A percentile compares a stretch with the other conserved stretches of the same genome.
phyloP scores from a whole-genome alignment of 37 sponge, comb jelly and placozoan species.

The Tethya wilhelma region DNA sequence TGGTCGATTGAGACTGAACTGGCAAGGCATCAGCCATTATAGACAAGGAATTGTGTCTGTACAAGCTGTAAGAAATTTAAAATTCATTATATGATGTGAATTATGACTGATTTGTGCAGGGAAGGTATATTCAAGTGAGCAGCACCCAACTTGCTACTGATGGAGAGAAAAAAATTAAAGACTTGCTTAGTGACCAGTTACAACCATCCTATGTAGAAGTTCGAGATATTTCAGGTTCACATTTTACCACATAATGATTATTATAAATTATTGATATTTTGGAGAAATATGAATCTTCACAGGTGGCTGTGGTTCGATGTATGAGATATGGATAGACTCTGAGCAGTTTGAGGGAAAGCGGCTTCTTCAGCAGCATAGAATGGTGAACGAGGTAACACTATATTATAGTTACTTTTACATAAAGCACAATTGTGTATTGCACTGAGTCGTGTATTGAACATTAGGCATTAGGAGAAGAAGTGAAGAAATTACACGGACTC shows the following conservation, averaged over 20 bases:
- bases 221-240: conserved; percentile 74
- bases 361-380: conserved; percentile 69
- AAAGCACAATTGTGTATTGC: not conserved
- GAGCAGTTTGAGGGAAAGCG: conserved; percentile 67
- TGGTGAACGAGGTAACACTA: conserved; percentile 60
- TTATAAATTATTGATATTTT: no score
- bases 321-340: conserved; percentile 54
- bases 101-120: not conserved
- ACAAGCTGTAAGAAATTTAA: not conserved
- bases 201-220: conserved; percentile 47
- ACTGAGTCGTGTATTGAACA: not conserved
- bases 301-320: conserved; percentile 87
- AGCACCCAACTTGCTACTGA: conserved; percentile 6
- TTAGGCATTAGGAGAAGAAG: conserved; percentile 74
- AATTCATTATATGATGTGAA: no score
- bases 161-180: conserved; percentile 49
- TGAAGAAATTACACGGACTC: conserved; percentile 63
- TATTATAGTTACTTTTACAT: no score
- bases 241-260: no score
- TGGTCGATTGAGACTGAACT: conserved; percentile 5
- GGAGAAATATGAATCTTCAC: not conserved
- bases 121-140: not conserved
- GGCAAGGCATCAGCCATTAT: no score
- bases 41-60: not conserved
- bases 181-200: conserved; percentile 27